These are phyloP conservation scores for Anoplius nigerrimus DNA, from an alignment of 2,888 invertebrate genomes.

Conservation along the genomic window DNA sequence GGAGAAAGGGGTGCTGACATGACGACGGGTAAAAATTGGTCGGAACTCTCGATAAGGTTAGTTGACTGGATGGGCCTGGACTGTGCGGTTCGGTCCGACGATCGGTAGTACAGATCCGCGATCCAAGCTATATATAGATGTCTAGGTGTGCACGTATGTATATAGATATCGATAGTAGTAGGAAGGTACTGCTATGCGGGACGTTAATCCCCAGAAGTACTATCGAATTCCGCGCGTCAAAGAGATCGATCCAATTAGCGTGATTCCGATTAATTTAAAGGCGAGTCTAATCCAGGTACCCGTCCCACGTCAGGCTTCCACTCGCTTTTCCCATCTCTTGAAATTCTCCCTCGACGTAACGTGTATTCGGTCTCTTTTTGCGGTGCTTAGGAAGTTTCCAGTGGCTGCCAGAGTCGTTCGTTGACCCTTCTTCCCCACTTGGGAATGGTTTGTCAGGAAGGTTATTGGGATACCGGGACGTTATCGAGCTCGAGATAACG, in stretches of 20 bases:
- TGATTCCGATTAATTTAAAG: slow-evolving; percentile 43
- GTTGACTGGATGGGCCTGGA: too few relatives aligned
- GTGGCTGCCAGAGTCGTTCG: slow-evolving; percentile 24
- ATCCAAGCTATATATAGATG: too few relatives aligned
- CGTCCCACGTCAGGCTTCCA: not conserved
- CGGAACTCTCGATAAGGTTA: too few relatives aligned
- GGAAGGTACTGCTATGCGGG: slow-evolving; percentile 9
- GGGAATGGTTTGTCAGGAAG: slow-evolving; percentile 33
- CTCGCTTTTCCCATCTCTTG: slow-evolving; percentile 4
- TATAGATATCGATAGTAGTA: too few relatives aligned
- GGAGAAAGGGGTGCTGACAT: too few relatives aligned
- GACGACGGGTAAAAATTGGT: too few relatives aligned
- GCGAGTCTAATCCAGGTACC: slow-evolving; percentile 12
- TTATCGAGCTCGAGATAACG: slow-evolving; percentile 31
- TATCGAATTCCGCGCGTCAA: slow-evolving; percentile 20
- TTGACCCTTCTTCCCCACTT: slow-evolving; percentile 13
- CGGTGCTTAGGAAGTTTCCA: slow-evolving; percentile 34
- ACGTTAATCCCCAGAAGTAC: slow-evolving; percentile 10
- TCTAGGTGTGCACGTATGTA: too few relatives aligned
- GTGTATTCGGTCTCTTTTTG: slow-evolving; percentile 22
- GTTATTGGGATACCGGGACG: slow-evolving; percentile 38
- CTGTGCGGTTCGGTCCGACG: too few relatives aligned
- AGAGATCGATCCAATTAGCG: slow-evolving; percentile 42
- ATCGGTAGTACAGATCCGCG: too few relatives aligned
- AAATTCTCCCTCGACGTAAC: slow-evolving; percentile 16